Conservation (phyloP, 2,888 invertebrate genomes). For the Phlogophora meticulosa region DNA sequence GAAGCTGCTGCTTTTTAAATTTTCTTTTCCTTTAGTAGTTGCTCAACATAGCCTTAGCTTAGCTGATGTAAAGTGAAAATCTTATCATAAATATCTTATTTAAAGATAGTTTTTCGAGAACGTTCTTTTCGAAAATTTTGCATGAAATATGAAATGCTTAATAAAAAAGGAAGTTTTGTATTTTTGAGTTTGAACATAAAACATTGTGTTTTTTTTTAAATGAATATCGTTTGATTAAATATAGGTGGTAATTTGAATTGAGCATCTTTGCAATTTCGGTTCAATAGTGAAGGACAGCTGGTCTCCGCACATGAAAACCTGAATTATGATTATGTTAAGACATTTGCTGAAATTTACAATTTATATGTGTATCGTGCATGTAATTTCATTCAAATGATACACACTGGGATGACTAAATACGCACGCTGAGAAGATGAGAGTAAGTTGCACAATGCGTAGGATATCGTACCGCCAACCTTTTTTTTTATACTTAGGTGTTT, state of each 20-base stretch:
- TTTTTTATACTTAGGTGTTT: too few species aligned
- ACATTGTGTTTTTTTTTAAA: too few species aligned
- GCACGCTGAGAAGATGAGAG: not conserved
- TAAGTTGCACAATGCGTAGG: not conserved
- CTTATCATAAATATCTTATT: constrained; percentile 5
- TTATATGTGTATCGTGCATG: not conserved
- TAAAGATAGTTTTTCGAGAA: not conserved
- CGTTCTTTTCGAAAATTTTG: not conserved
- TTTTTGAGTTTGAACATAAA: too few species aligned
- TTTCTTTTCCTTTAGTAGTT: constrained; percentile 30
- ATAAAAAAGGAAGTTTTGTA: not conserved
- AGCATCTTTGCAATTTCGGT: not conserved
- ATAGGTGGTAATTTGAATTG: constrained; percentile 10
- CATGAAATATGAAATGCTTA: not conserved
- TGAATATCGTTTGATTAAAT: not conserved
- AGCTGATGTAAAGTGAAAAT: constrained; percentile 6
- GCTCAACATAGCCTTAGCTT: constrained; percentile 12
- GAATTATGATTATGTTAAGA: not conserved
- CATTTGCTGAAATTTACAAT: not conserved
- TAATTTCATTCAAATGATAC: too few species aligned
- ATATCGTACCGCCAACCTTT: not conserved
- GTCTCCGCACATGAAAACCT: too few species aligned
- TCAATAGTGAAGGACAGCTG: too few species aligned
- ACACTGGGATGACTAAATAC: too few species aligned
- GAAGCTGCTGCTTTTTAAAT: constrained; percentile 38